phyloP scores from a whole-genome alignment of 30 jellyfish, hydroid and myxozoan species.

The Aurelia sp. region DNA sequence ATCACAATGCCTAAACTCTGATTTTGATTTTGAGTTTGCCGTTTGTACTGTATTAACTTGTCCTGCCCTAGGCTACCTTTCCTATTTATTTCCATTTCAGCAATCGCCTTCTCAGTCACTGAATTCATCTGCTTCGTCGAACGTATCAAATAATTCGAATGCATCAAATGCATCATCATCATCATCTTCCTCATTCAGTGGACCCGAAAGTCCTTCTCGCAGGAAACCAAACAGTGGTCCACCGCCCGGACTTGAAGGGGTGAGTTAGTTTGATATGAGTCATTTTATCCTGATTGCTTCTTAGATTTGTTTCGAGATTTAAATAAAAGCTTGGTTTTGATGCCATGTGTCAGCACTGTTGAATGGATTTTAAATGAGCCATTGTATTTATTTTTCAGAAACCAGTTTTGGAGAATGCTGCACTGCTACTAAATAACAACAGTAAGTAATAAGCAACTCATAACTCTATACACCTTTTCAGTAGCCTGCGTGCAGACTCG shows the following conservation, averaged over 20 bases:
- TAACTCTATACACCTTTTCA: no score
- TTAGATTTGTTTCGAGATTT: no score
- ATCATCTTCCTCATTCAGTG: conserved; percentile 74
- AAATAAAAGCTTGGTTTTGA: no score
- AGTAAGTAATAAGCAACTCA: conserved; percentile 40
- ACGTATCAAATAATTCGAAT: conserved; percentile 49
- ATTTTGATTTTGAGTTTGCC: no score
- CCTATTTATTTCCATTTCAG: conserved; percentile 22
- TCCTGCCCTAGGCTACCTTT: no score
- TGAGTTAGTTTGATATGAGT: background rate
- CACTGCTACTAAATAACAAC: conserved; percentile 73
- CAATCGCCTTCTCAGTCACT: conserved; percentile 81
- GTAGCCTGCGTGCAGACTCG: no score
- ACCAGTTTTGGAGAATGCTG: conserved; percentile 79
- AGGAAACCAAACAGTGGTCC: conserved; percentile 77
- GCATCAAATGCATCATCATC: conserved; percentile 44
- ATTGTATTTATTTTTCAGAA: conserved; percentile 40
- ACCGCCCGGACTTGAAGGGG: conserved; percentile 98
- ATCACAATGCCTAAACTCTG: no score
- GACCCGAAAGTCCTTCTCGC: conserved; percentile 66
- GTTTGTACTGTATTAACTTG: no score
- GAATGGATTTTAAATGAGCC: no score
- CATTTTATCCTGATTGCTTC: no score
- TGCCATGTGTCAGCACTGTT: no score
- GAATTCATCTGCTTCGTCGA: conserved; percentile 94